Evolutionary conservation across 2,797 vertebrate genomes (phyloP), one percentile per base, ranked within the genome.

Genomic region (Spinus olivaceus): DNA sequence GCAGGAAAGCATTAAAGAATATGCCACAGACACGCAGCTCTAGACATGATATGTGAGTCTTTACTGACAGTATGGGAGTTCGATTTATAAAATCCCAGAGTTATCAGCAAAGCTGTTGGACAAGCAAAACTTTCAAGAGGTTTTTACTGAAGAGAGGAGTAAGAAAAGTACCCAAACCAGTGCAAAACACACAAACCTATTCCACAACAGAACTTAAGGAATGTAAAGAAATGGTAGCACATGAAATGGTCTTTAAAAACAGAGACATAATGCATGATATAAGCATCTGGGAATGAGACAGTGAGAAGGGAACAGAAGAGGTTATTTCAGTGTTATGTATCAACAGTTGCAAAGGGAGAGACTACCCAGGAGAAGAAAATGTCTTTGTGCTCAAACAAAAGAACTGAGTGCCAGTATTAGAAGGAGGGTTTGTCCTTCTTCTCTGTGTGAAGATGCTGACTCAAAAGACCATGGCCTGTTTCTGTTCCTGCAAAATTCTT

Each of bases 1-100:
- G 95, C 90, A 88, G 61, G 83, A 87, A 82, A 93, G 70, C 73
- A 80, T 92, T 94, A 73, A 93, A 93, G 86, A 88, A 84, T 86
- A 96, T 33, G 70, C 59, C 73, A 88, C 32, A 94, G 95, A 81
- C 54, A 49, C 0, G 2, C 76, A 92, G 87, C 79, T 86, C 84
- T 60, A 63, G 87, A 90, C 50, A 83, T 95, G 81, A 72, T 86
- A 81, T 91, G 82, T 67, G 90, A 85, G 86, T 85, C 79, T 61
- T 91, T 85, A 41, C 65, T 70, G 33, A 63, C 46, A 54, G 14
- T 57, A 39, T 39, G 70, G n/a, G 33, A 91, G 61, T 42, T 66
- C 11, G 0, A 47, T 56, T 74, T 92, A 44, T 56, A 69, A 88
- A 64, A 37, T 84, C 73, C 21, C 32, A 22, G 69, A 69, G 22